phyloP scores from a whole-genome alignment of 2,113 vertebrate genomes.

The Daboia siamensis region DNA sequence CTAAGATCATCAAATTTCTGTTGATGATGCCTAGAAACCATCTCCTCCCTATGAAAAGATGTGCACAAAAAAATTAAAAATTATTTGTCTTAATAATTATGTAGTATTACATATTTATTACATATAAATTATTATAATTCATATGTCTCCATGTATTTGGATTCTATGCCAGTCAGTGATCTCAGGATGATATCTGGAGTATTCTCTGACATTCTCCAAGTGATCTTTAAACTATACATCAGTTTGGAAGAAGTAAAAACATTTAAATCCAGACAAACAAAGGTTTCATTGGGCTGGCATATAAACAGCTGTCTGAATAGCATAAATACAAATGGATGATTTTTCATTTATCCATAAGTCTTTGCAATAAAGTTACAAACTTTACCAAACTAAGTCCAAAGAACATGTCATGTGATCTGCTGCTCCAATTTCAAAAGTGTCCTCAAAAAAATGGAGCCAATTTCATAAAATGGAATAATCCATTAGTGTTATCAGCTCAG shows the following conservation, averaged over 20 bases:
- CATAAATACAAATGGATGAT: neutral
- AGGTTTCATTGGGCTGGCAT: neutral
- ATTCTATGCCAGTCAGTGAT: neutral
- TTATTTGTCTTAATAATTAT: neutral
- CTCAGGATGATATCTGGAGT: neutral
- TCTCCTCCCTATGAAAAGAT: neutral
- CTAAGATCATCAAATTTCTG: neutral
- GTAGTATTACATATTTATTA: neutral
- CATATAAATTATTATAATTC: neutral
- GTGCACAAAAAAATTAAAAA: neutral
- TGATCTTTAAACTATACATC: neutral
- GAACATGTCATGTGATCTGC: neutral
- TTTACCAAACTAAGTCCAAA: neutral
- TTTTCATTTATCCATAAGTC: neutral
- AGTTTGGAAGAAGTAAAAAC: neutral
- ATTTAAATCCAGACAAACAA: neutral
- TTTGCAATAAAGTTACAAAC: constrained; percentile 2
- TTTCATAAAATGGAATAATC: neutral
- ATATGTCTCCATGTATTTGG: neutral
- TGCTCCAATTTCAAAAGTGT: neutral
- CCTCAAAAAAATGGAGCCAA: neutral
- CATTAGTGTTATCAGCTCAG: neutral
- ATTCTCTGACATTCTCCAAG: neutral
- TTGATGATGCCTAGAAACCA: neutral
- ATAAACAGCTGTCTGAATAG: neutral